Conservation (phyloP, 2,888 invertebrate species). For the Philereme vetulata region DNA sequence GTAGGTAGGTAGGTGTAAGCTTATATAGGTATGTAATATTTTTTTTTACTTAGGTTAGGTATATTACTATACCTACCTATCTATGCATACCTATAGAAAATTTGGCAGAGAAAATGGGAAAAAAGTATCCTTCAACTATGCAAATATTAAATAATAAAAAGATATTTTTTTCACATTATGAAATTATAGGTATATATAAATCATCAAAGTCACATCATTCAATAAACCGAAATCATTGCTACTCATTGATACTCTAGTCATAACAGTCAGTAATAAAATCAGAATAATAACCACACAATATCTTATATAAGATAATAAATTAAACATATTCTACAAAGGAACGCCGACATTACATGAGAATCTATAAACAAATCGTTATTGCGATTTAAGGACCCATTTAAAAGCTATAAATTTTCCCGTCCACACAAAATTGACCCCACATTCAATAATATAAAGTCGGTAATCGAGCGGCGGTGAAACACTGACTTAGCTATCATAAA, state of each 20-base stretch:
- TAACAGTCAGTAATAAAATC: slow-evolving; percentile 50
- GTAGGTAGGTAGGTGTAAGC: too few relatives aligned
- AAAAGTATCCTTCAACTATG: too few relatives aligned
- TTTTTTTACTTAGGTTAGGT: too few relatives aligned
- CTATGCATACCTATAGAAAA: too few relatives aligned
- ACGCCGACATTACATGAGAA: slow-evolving; percentile 58
- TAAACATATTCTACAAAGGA: slow-evolving; percentile 63
- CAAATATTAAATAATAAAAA: too few relatives aligned
- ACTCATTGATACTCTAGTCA: slow-evolving; percentile 40
- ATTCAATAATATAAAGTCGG: slow-evolving; percentile 44
- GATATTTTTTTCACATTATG: too few relatives aligned
- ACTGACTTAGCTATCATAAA: slow-evolving; percentile 73
- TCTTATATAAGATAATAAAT: slow-evolving; percentile 58
- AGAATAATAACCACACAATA: slow-evolving; percentile 48
- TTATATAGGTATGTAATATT: too few relatives aligned
- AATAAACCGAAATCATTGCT: slow-evolving; percentile 10
- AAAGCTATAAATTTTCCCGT: slow-evolving; percentile 72
- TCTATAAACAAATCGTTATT: slow-evolving; percentile 83
- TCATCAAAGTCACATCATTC: not conserved
- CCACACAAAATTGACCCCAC: slow-evolving; percentile 47
- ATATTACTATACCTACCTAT: too few relatives aligned
- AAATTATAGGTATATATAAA: not conserved
- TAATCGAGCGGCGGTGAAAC: slow-evolving; percentile 40
- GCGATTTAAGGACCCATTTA: slow-evolving; percentile 82
- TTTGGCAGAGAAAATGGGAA: too few relatives aligned